Conservation (phyloP, 1,140 invertebrate genomes). For the Lepidurus arcticus region DNA sequence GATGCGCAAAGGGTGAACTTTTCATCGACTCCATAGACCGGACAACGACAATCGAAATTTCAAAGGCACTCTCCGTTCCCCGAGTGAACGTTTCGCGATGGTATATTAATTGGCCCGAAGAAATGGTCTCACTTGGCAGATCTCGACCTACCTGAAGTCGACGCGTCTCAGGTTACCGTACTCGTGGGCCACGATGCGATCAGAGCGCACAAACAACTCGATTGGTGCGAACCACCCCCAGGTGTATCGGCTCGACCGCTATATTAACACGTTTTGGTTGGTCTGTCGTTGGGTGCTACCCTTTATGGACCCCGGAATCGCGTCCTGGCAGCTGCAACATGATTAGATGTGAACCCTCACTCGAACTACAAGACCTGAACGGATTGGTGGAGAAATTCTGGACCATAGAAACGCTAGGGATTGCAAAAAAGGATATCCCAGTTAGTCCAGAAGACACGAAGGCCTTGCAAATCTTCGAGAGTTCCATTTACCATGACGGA, state of each 20-base stretch:
- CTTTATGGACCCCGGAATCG: not conserved
- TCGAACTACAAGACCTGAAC: not conserved
- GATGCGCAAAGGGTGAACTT: not conserved
- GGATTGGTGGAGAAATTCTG: constrained; percentile 7
- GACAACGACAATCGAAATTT: not conserved
- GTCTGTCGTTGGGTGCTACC: not conserved
- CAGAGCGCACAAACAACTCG: not conserved
- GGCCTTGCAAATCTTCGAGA: not conserved
- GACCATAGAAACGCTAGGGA: not conserved
- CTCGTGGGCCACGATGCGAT: constrained; percentile 7
- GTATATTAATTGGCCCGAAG: constrained; percentile 28
- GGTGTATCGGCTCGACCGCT: not conserved
- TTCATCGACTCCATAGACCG: not conserved
- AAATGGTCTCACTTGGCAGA: not conserved
- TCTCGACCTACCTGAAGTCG: not conserved
- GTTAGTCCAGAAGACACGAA: constrained; percentile 13
- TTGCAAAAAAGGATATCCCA: not conserved
- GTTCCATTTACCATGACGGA: not conserved
- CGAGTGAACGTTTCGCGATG: not conserved
- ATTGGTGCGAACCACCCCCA: not conserved
- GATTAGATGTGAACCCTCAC: not conserved
- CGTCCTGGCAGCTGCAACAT: not conserved
- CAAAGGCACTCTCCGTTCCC: constrained; percentile 12
- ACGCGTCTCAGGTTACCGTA: not conserved
- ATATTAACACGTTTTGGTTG: constrained; percentile 25